A percentile compares a stretch with the other conserved stretches of the same genome.
These are phyloP conservation scores for Megalurothrips usitatus DNA, from an alignment of 2,888 invertebrate species.

Conservation along the genomic window DNA sequence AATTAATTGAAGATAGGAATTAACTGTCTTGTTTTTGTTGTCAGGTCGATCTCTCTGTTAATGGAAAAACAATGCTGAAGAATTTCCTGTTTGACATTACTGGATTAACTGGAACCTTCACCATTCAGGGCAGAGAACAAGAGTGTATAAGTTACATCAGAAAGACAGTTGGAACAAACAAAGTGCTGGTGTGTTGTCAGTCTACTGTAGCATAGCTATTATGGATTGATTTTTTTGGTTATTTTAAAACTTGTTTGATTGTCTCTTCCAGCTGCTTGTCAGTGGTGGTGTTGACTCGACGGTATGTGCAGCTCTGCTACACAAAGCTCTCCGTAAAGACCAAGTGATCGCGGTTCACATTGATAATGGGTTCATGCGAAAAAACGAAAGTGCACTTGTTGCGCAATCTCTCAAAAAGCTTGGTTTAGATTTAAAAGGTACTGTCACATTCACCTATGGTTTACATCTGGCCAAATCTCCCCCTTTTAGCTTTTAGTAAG, in stretches of 20 bases:
- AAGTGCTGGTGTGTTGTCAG: constrained; percentile 75
- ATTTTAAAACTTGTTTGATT: not conserved
- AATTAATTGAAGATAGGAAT: constrained; percentile 12
- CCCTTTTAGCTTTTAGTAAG: constrained; percentile 15
- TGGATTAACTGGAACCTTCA: constrained; percentile 80
- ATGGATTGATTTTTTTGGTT: constrained; percentile 27
- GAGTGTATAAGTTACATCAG: constrained; percentile 89
- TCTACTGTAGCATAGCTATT: not conserved
- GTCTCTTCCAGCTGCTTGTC: constrained; percentile 66
- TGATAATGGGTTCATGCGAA: constrained; percentile 98
- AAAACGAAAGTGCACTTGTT: constrained; percentile 87
- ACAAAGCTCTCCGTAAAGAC: constrained; percentile 80
- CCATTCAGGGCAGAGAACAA: constrained; percentile 79
- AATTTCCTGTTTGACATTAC: constrained; percentile 93
- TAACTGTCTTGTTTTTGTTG: constrained; percentile 10
- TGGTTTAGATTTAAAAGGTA: constrained; percentile 73
- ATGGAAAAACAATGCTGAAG: constrained; percentile 85
- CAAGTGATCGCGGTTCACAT: constrained; percentile 96
- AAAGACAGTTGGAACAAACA: constrained; percentile 82
- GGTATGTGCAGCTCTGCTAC: constrained; percentile 94
- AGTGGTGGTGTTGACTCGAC: constrained; percentile 99
- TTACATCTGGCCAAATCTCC: not conserved
- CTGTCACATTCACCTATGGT: not conserved
- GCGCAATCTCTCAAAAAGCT: constrained; percentile 75
- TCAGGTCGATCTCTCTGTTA: constrained; percentile 85